Percentiles rank a stretch among this genome's conserved stretches.
phyloP scores from a whole-genome alignment of 2,888 invertebrate genomes.

The Vesta saturnalis region DNA sequence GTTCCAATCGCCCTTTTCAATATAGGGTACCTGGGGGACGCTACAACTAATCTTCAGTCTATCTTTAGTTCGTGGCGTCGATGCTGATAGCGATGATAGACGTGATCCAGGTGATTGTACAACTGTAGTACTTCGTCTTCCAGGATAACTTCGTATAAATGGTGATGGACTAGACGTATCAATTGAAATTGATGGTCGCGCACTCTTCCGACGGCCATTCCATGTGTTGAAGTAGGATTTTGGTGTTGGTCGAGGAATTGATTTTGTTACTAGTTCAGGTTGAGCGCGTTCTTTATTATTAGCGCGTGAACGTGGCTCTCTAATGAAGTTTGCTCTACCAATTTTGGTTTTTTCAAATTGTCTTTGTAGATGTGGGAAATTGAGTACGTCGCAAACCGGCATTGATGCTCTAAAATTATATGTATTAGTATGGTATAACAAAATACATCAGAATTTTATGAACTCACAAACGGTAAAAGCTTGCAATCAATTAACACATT shows the following conservation, averaged over 20 bases:
- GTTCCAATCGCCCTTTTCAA: constrained; percentile 78
- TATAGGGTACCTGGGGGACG: constrained; percentile 76
- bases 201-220: constrained; percentile 70
- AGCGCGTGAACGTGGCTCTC: constrained; percentile 62
- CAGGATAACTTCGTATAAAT: constrained; percentile 56
- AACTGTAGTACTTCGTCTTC: constrained; percentile 59
- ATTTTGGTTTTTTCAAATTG: constrained; percentile 51
- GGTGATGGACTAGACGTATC: constrained; percentile 68
- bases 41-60: constrained; percentile 75
- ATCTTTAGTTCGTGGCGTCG: constrained; percentile 71
- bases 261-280: constrained; percentile 57
- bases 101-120: constrained; percentile 63
- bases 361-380: constrained; percentile 71
- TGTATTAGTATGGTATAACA: too few species aligned
- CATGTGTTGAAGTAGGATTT: constrained; percentile 74
- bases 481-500: too few species aligned
- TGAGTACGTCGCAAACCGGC: constrained; percentile 78
- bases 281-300: constrained; percentile 61
- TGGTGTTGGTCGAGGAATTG: constrained; percentile 61
- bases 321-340: constrained; percentile 57
- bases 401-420: constrained; percentile 70
- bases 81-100: constrained; percentile 65
- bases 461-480: too few species aligned
- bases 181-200: constrained; percentile 66
- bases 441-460: too few species aligned